These are phyloP conservation scores for Numenius phaeopus DNA, from an alignment of 2,797 vertebrate species.

Conservation along the genomic window DNA sequence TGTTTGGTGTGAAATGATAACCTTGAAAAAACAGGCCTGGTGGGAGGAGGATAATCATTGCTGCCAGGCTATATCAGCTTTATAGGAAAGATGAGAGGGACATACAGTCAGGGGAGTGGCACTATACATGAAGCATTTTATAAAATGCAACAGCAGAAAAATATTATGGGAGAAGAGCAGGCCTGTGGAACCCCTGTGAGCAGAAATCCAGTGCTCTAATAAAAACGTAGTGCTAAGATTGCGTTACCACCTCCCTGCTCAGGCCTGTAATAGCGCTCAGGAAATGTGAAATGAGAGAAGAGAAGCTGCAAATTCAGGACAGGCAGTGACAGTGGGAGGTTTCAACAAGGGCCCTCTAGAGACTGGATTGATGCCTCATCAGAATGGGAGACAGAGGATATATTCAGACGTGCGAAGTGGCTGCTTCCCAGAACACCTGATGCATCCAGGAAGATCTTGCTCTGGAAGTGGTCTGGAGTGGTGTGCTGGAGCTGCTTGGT, in stretches of 20 bases:
- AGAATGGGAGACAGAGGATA: background rate
- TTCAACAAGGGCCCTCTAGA: background rate
- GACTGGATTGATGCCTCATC: background rate
- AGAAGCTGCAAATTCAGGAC: conserved; percentile 39
- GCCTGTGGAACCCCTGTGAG: background rate
- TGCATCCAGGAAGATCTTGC: background rate
- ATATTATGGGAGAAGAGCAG: background rate
- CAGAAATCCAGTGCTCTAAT: background rate
- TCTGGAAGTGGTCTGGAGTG: background rate
- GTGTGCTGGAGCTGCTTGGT: background rate
- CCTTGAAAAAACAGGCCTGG: background rate
- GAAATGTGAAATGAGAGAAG: conserved; percentile 14
- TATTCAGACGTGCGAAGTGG: background rate
- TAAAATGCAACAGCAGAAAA: background rate
- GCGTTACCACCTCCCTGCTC: background rate
- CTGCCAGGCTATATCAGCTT: background rate
- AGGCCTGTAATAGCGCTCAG: background rate
- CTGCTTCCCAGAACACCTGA: background rate
- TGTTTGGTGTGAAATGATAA: background rate
- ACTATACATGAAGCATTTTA: background rate
- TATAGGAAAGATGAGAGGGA: background rate
- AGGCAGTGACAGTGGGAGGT: background rate
- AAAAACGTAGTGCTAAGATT: background rate
- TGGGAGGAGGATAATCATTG: background rate
- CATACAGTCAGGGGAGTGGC: background rate